phyloP scores from a whole-genome alignment of 2,888 invertebrate genomes.

The Palloptera scutellata region DNA sequence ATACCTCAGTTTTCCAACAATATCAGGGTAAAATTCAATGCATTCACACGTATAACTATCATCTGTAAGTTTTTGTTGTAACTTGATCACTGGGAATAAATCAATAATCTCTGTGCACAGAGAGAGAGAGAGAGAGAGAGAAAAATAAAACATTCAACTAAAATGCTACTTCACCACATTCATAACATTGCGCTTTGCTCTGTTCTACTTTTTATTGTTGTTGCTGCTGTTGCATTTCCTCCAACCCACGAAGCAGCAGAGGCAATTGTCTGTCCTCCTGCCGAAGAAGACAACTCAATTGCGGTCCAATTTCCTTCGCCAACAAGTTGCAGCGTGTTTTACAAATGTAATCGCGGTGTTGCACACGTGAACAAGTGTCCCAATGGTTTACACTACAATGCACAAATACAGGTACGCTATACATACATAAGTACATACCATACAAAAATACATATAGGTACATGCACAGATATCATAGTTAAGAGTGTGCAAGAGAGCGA shows the following conservation, averaged over 20 bases:
- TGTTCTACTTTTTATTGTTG: neutral
- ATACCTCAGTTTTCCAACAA: too few relatives aligned
- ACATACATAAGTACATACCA: neutral
- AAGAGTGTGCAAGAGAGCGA: conserved; percentile 1
- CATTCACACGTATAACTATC: too few relatives aligned
- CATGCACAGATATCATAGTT: too few relatives aligned
- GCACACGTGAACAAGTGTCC: conserved; percentile 39
- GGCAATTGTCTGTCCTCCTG: conserved; percentile 38
- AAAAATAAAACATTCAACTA: conserved; percentile 13
- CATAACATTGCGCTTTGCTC: neutral
- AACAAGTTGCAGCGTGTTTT: conserved; percentile 40
- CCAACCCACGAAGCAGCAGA: conserved; percentile 15
- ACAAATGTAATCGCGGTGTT: conserved; percentile 43
- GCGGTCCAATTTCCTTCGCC: conserved; percentile 41
- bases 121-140: too few relatives aligned
- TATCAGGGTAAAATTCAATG: too few relatives aligned
- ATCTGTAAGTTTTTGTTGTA: too few relatives aligned
- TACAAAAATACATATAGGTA: too few relatives aligned
- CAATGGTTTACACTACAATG: conserved; percentile 39
- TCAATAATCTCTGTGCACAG: too few relatives aligned
- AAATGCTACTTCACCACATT: conserved; percentile 11
- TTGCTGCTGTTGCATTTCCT: neutral
- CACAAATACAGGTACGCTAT: conserved; percentile 38
- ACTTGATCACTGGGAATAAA: too few relatives aligned
- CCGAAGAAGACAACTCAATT: conserved; percentile 33